Conservation (phyloP, 2,113 vertebrate species). For the Cebidichthys violaceus region DNA sequence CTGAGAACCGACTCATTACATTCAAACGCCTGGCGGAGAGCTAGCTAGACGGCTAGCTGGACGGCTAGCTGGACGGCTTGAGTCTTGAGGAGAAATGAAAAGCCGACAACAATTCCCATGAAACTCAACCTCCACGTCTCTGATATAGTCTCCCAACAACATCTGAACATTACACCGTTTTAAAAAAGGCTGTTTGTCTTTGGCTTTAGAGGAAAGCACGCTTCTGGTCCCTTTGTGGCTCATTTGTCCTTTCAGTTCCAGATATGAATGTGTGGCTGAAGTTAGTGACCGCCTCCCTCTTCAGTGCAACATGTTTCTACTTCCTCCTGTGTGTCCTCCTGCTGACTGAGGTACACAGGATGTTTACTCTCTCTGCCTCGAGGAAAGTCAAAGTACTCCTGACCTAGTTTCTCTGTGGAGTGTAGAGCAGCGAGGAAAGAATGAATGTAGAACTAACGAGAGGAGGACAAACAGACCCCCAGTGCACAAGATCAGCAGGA, state of each 20-base stretch:
- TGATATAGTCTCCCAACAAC: background rate
- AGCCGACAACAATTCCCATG: background rate
- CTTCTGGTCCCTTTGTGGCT: background rate
- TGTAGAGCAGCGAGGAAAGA: conserved; percentile 50
- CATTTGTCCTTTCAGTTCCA: background rate
- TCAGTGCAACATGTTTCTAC: conserved; percentile 26
- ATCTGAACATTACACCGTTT: background rate
- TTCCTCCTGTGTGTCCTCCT: conserved; percentile 33
- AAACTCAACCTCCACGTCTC: background rate
- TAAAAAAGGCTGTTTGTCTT: background rate
- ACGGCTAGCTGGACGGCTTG: background rate
- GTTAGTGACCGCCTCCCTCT: background rate
- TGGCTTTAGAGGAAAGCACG: background rate
- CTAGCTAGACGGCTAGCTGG: too few relatives aligned
- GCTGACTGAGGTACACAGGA: conserved; percentile 73
- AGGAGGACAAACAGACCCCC: conserved; percentile 65
- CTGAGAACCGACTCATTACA: background rate
- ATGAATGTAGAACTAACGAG: conserved; percentile 66
- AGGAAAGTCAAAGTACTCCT: conserved; percentile 71
- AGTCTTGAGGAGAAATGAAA: background rate
- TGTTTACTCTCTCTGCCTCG: conserved; percentile 71
- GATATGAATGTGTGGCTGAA: conserved; percentile 3
- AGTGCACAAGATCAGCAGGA: conserved; percentile 44
- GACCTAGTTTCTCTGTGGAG: conserved; percentile 77
- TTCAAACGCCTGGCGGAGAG: background rate